Evolutionary conservation across 2,888 invertebrate species (phyloP).

Genomic region (Polydrusus cervinus): DNA sequence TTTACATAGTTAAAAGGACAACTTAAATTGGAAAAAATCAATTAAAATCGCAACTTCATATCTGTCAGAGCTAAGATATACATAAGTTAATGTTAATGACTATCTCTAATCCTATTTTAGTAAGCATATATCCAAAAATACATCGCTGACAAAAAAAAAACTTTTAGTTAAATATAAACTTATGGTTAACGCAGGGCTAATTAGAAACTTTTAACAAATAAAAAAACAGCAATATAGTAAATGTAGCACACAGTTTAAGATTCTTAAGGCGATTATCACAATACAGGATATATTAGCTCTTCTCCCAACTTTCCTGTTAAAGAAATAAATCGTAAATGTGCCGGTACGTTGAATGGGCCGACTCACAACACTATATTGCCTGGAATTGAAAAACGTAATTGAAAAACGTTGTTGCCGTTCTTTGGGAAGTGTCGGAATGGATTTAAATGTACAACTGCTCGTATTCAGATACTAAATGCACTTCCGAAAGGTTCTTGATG

Average conservation of each 20-base stretch:
- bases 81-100: too few species aligned
- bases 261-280: background rate
- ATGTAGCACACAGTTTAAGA: background rate
- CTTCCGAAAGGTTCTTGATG: slow-evolving; percentile 11
- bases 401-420: slow-evolving; percentile 36
- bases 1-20: too few species aligned
- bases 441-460: slow-evolving; percentile 37
- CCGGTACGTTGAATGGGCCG: slow-evolving; percentile 13
- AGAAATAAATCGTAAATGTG: slow-evolving; percentile 26
- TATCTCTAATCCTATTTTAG: too few species aligned
- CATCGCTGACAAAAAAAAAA: too few species aligned
- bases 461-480: slow-evolving; percentile 33
- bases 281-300: slow-evolving; percentile 23
- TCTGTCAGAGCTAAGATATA: too few species aligned
- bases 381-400: slow-evolving; percentile 35
- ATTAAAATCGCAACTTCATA: too few species aligned
- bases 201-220: too few species aligned
- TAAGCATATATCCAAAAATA: too few species aligned
- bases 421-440: slow-evolving; percentile 15
- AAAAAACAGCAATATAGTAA: too few species aligned
- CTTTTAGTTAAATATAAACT: too few species aligned
- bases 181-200: too few species aligned
- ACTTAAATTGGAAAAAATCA: too few species aligned
- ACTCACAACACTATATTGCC: slow-evolving; percentile 24
- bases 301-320: slow-evolving; percentile 1